These are phyloP conservation scores for Agapornis canus DNA, from an alignment of 2,797 vertebrate genomes.

Conservation along the genomic window DNA sequence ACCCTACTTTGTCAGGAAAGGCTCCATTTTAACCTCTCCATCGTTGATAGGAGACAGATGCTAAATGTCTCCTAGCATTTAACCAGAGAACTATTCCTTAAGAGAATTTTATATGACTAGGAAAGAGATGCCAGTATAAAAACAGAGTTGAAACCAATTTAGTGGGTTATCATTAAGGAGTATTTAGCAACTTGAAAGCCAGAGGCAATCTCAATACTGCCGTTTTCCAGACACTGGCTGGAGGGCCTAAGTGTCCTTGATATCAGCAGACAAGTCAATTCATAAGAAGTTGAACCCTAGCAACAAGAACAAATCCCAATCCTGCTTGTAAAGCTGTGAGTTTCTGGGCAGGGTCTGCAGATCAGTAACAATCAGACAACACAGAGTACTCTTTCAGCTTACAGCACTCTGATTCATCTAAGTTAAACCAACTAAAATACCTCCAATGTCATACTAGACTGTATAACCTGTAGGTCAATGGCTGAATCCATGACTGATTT, in stretches of 20 bases:
- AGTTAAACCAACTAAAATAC: background rate
- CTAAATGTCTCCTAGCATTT: background rate
- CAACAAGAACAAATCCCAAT: background rate
- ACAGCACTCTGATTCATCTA: background rate
- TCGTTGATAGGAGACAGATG: slow-evolving; percentile 26
- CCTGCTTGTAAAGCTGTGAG: background rate
- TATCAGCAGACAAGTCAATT: slow-evolving; percentile 14
- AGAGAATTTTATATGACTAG: background rate
- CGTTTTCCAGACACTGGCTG: slow-evolving; percentile 38
- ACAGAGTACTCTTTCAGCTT: background rate
- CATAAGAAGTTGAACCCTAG: background rate
- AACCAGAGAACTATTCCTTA: background rate
- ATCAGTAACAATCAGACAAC: background rate
- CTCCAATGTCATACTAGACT: background rate
- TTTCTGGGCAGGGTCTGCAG: background rate
- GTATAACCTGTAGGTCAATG: background rate
- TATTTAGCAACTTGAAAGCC: slow-evolving; percentile 46
- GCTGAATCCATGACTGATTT: background rate
- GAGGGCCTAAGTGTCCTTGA: slow-evolving; percentile 33
- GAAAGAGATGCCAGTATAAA: slow-evolving; percentile 23
- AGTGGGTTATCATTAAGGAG: slow-evolving; percentile 29
- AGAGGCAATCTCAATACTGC: slow-evolving; percentile 29
- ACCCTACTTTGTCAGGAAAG: background rate
- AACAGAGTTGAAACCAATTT: slow-evolving; percentile 29
- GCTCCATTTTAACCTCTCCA: background rate